phyloP scores from a whole-genome alignment of 1,140 invertebrate genomes.

The Lepidurus couesii region DNA sequence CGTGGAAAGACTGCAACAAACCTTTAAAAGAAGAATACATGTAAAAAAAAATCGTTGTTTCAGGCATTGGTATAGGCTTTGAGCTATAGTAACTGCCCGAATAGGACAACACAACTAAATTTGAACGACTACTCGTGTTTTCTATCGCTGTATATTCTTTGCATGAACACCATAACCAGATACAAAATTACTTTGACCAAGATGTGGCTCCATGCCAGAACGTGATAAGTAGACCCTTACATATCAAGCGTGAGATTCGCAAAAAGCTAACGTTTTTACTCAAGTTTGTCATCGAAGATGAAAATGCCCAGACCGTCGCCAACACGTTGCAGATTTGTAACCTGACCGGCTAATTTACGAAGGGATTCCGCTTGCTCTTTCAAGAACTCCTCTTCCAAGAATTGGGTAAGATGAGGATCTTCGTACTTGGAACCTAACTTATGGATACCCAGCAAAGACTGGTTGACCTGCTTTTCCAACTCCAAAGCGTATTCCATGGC shows the following conservation, averaged over 20 bases:
- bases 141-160: too few relatives aligned
- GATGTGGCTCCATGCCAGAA: too few relatives aligned
- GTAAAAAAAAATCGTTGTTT: background rate
- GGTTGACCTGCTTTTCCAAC: slow-evolving; percentile 58
- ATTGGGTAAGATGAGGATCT: slow-evolving; percentile 51
- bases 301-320: slow-evolving; percentile 58
- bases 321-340: slow-evolving; percentile 56
- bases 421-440: slow-evolving; percentile 42
- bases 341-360: slow-evolving; percentile 53
- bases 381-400: slow-evolving; percentile 54
- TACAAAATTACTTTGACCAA: too few relatives aligned
- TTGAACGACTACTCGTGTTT: too few relatives aligned
- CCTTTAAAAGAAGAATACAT: background rate
- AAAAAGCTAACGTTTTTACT: background rate
- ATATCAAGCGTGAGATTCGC: too few relatives aligned
- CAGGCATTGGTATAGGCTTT: too few relatives aligned
- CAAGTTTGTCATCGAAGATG: slow-evolving; percentile 54
- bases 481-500: slow-evolving; percentile 54
- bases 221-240: too few relatives aligned
- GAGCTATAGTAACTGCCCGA: too few relatives aligned
- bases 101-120: too few relatives aligned
- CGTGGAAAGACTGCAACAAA: background rate
- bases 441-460: slow-evolving; percentile 51
- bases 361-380: slow-evolving; percentile 58
- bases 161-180: too few relatives aligned